These are phyloP conservation scores for Paracentrotus lividus DNA, from an alignment of 53 echinoderm and acorn worm genomes.

Conservation along the genomic window DNA sequence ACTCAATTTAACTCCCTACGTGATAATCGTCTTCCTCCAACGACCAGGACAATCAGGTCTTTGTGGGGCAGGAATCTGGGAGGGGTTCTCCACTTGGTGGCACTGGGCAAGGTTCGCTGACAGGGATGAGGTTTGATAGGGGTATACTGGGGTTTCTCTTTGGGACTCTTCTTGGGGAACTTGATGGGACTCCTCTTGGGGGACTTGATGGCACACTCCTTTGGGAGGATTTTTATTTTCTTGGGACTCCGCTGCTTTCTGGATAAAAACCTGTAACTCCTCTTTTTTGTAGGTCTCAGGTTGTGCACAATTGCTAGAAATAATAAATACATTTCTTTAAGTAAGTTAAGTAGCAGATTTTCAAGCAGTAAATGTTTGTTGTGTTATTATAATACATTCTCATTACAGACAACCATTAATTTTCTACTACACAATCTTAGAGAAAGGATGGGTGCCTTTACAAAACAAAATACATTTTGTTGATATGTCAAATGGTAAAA, in stretches of 20 bases:
- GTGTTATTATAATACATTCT: background rate
- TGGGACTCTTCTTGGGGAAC: background rate
- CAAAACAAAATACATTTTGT: background rate
- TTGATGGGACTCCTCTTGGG: background rate
- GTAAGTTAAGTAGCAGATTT: no score
- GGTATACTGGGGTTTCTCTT: background rate
- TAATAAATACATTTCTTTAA: background rate
- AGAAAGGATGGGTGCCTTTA: no score
- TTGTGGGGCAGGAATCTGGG: background rate
- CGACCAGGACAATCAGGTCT: constrained; percentile 12
- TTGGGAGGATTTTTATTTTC: background rate
- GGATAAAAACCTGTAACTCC: constrained; percentile 21
- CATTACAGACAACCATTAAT: background rate
- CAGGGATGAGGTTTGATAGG: background rate
- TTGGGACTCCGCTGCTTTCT: constrained; percentile 10
- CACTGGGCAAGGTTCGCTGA: background rate
- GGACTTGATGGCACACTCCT: background rate
- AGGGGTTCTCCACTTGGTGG: constrained; percentile 9
- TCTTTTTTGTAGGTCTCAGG: constrained; percentile 16
- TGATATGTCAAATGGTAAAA: background rate
- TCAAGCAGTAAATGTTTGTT: background rate
- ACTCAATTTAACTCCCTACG: constrained; percentile 33
- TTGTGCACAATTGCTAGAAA: constrained; percentile 13
- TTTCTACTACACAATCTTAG: background rate
- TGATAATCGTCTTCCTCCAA: constrained; percentile 42